Base-by-base conservation (phyloP, 2,113 vertebrate species). In the Mesitornis unicolor region DNA sequence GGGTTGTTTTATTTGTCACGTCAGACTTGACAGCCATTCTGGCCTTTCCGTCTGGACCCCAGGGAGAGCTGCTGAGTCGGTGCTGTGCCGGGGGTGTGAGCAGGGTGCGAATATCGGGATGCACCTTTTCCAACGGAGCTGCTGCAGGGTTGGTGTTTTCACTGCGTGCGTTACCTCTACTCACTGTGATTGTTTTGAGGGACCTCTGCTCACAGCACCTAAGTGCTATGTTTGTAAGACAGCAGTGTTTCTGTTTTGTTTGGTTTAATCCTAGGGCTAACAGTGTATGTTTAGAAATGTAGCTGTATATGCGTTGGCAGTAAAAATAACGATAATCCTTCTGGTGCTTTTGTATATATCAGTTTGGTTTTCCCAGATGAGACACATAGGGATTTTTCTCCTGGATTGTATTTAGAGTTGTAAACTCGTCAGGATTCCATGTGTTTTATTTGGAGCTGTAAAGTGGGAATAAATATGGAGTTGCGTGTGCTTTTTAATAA, bases 381-480 rank as follows among this genome's bases (percentile, higher is more conserved):
- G 50, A 26, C 43, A 53, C 40, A 59, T n/a, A n/a, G n/a, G 59
- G 29, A n/a, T 28, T 83, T 93, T 96, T 57, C 77, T 96, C 35
- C 81, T 74, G 70, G 5, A 18, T 90, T 90, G 60, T 77, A 78
- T 95, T 93, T 94, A 64, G 57, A 78, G 64, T 79, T 90, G 38
- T 79, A 77, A 95, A 81, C 83, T 90, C 80, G 73, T 93, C 54
- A 51, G 63, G 69, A 59, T 53, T 71, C 47, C 29, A 45, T 68
- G 70, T 76, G 86, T 87, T 92, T 95, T 94, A 89, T 93, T 86
- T 93, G 63, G 86, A 84, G 48, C 45, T 89, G 50, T 63, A 73
- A 95, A 93, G 79, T 28, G 35, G 28, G 71, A 94, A 56, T 87
- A 95, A 90, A 92, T 94, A 96, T 85, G 94, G 82, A 92, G 82